A percentile compares a stretch with the other conserved stretches of the same genome.
phyloP scores from a whole-genome alignment of 1,140 invertebrate species.

The Megalonaias nervosa region DNA sequence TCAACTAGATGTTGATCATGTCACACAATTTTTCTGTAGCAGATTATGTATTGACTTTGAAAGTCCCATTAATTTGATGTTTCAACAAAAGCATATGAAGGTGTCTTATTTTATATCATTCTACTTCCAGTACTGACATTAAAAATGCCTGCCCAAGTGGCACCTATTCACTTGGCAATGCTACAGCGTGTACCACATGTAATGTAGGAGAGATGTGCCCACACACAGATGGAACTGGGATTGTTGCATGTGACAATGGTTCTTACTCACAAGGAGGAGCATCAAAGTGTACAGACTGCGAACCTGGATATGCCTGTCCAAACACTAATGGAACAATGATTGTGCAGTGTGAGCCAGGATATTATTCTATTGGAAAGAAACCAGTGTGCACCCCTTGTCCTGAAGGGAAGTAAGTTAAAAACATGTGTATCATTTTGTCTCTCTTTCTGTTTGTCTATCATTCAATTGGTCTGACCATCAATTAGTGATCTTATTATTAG shows the following conservation, averaged over 20 bases:
- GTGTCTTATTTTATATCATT: constrained; percentile 7
- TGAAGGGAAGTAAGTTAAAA: constrained; percentile 38
- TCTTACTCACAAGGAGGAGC: constrained; percentile 43
- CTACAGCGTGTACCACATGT: constrained; percentile 54
- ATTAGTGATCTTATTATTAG: background rate
- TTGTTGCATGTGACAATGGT: constrained; percentile 44
- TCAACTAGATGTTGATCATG: no score
- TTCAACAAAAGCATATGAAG: no score
- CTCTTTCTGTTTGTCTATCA: background rate
- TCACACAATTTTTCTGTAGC: no score
- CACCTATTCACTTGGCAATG: constrained; percentile 51
- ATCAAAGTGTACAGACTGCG: constrained; percentile 52
- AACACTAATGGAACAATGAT: constrained; percentile 33
- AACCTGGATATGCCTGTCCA: constrained; percentile 55
- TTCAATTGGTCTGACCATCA: background rate
- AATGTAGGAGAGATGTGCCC: constrained; percentile 56
- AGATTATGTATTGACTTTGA: no score
- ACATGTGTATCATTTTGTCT: background rate
- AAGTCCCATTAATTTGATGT: no score
- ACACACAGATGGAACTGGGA: constrained; percentile 46
- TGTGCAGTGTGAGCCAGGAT: constrained; percentile 49
- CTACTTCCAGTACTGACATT: constrained; percentile 26
- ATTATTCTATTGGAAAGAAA: constrained; percentile 53
- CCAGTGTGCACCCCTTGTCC: constrained; percentile 54
- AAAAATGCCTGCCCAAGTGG: constrained; percentile 46